phyloP scores from a whole-genome alignment of 2,797 vertebrate species.

The Crenuchus spilurus region DNA sequence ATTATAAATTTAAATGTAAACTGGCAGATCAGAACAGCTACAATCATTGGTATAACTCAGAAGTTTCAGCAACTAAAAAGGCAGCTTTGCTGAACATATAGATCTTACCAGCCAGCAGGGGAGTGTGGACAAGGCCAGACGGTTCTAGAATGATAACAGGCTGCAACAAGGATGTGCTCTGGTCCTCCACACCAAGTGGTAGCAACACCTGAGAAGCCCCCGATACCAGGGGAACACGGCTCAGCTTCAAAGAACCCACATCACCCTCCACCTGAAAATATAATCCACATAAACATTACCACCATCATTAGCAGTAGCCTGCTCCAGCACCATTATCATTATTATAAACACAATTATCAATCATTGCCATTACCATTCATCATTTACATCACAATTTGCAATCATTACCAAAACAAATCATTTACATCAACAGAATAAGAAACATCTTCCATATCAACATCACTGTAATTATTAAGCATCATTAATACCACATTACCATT shows the following conservation, averaged over 20 bases:
- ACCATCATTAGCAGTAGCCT: background rate
- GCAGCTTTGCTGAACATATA: no score
- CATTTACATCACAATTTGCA: background rate
- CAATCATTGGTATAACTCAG: no score
- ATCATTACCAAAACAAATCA: background rate
- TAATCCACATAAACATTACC: background rate
- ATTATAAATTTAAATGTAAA: no score
- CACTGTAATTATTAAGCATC: background rate
- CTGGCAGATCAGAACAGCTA: no score
- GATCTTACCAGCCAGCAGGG: conserved; percentile 84
- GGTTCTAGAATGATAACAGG: conserved; percentile 93
- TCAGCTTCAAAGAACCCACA: conserved; percentile 67
- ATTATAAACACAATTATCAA: background rate
- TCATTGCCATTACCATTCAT: background rate
- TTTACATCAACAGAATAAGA: background rate
- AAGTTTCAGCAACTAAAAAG: no score
- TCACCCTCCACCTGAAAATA: conserved; percentile 79
- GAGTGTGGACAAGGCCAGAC: conserved; percentile 81
- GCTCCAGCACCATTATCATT: background rate
- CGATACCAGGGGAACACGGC: conserved; percentile 70
- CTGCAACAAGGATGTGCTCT: conserved; percentile 80
- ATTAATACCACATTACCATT: background rate
- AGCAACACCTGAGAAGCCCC: conserved; percentile 80
- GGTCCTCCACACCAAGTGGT: conserved; percentile 84
- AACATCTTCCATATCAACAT: background rate